These are phyloP conservation scores for Nycticorax nycticorax DNA, from an alignment of 2,113 vertebrate species.

Conservation along the genomic window DNA sequence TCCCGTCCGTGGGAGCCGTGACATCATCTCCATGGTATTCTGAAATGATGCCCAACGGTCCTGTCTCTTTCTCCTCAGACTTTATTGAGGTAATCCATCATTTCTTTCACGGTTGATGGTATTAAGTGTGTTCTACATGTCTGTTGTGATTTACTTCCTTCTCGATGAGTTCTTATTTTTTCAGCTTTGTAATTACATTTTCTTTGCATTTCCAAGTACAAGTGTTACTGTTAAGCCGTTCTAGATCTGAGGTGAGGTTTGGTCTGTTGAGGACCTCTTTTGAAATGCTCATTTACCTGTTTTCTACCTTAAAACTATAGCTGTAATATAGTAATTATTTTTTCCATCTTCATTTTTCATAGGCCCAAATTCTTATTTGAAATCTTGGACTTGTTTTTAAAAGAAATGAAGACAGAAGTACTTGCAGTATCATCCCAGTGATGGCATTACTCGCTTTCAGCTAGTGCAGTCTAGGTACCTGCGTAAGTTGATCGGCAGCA, in stretches of 20 bases:
- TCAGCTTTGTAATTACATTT: background rate
- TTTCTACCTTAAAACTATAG: background rate
- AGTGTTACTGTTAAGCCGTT: background rate
- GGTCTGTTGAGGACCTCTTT: background rate
- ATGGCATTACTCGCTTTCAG: rapidly evolving
- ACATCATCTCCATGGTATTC: slow-evolving; percentile 27
- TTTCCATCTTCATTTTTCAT: background rate
- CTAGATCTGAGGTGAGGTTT: background rate
- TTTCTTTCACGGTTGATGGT: background rate
- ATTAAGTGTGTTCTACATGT: background rate
- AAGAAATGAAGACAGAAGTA: background rate
- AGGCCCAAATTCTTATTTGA: background rate
- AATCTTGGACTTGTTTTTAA: background rate
- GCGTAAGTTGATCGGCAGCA: background rate
- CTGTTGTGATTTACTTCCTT: background rate
- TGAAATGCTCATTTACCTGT: background rate
- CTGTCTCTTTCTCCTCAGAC: background rate
- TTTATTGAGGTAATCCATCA: background rate
- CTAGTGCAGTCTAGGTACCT: no score
- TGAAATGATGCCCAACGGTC: background rate
- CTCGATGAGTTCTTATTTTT: background rate
- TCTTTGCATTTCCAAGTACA: background rate
- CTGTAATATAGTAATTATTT: background rate
- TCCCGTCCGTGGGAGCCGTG: background rate
- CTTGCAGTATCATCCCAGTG: background rate